Conservation (phyloP, 2,113 vertebrate genomes). For the Phodopus roborovskii region DNA sequence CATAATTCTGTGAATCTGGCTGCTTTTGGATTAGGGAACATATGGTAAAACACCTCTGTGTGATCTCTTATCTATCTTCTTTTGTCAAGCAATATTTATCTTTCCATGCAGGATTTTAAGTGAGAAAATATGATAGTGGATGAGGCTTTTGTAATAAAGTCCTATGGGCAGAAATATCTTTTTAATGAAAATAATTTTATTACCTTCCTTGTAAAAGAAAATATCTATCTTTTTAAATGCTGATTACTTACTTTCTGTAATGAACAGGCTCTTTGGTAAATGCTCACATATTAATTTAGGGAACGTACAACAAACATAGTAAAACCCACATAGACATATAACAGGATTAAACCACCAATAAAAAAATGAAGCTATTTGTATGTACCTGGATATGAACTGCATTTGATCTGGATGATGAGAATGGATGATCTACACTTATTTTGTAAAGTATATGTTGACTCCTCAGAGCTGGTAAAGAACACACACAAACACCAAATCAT, state of each 20-base stretch:
- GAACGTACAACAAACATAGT: not conserved
- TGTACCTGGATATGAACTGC: not conserved
- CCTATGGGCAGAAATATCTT: not conserved
- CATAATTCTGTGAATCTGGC: constrained; percentile 46
- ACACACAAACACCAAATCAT: not conserved
- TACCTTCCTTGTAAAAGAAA: not conserved
- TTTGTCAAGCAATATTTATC: not conserved
- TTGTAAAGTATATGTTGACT: not conserved
- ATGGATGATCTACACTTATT: not conserved
- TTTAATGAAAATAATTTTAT: not conserved
- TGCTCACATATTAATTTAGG: not conserved
- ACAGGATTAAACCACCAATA: not conserved
- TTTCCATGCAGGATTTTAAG: not conserved
- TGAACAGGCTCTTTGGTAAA: not conserved
- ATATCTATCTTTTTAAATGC: not conserved
- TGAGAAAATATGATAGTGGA: not conserved
- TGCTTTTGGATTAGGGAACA: constrained; percentile 46
- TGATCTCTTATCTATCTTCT: not conserved
- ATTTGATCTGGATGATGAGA: not conserved
- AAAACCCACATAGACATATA: not conserved
- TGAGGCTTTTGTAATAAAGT: not conserved
- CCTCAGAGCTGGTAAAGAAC: not conserved
- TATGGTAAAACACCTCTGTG: constrained; percentile 21
- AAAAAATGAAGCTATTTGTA: not conserved
- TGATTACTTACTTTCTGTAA: not conserved